Evolutionary conservation across 2,888 invertebrate species (phyloP), one percentile per base, ranked within the genome.

Genomic region (Macropis europaea): DNA sequence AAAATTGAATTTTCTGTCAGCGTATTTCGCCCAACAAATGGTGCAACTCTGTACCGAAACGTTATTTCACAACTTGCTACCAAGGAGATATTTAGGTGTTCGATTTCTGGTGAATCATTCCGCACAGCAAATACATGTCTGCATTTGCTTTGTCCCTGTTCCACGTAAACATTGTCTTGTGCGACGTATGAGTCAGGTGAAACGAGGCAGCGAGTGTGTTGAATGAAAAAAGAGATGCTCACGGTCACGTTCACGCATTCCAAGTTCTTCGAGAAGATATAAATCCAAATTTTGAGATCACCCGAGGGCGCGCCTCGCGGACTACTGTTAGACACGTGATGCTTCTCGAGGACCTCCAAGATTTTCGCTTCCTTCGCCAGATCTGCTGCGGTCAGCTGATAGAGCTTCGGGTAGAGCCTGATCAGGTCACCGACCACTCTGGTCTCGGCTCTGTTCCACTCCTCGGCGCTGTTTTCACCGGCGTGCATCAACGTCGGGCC

Each of bases 401-500:
- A 97, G n/a, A 97, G 92, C 70, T 93, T 91, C 73, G 95, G 94
- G 87, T 94, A 96, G 64, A 95, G 91, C 9, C 91, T 90, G 61
- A 97, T 95, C 69, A 97, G 90, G 86, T 97, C 97, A 0, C 92
- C 92, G 2, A 97, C 92, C 0, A 97, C 96, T 83, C 93, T 93
- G 28, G 95, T 93, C 85, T 95, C 95, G 71, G 93, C 92, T 17
- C 93, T 91, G 2, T 94, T 92, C 93, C 93, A 93, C 3, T 91
- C 91, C 0, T 91, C 91, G 79, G 92, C 92, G 1, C 91, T 91
- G n/a, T 91, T 91, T 77, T 91, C 90, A 76, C 85, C 93, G 26
- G 93, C 92, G 82, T 95, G 95, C 93, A 97, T 93, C 63, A 97
- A 90, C 0, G 97, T 96, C 0, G 97, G 97, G 0, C 97, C 97